phyloP scores from a whole-genome alignment of 2,888 invertebrate species.

The Conistra vaccinii region DNA sequence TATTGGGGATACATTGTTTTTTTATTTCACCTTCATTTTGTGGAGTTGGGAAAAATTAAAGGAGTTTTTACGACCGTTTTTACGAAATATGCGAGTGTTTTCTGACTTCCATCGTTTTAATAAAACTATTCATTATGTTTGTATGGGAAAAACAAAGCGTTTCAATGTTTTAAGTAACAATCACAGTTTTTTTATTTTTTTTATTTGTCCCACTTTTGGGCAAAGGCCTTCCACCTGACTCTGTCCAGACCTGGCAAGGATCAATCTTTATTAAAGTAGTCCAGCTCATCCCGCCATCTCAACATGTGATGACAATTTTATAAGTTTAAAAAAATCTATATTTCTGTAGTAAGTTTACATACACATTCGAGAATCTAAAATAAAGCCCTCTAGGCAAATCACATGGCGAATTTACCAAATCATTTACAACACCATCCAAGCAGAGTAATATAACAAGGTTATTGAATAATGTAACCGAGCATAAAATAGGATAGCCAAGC shows the following conservation, averaged over 20 bases:
- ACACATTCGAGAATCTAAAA: neutral
- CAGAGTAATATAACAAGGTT: constrained; percentile 38
- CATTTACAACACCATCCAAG: constrained; percentile 29
- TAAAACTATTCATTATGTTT: too few species aligned
- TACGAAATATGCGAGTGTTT: neutral
- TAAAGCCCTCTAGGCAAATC: constrained; percentile 1
- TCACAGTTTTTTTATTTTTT: too few species aligned
- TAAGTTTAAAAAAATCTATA: neutral
- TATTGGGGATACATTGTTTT: constrained; percentile 27
- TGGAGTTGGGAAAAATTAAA: neutral
- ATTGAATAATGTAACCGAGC: constrained; percentile 53
- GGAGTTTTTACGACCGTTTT: constrained; percentile 1
- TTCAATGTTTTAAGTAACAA: too few species aligned
- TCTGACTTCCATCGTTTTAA: neutral
- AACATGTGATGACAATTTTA: too few species aligned
- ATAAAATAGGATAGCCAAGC: constrained; percentile 44
- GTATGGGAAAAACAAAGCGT: too few species aligned
- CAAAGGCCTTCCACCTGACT: too few species aligned
- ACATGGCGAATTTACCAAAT: constrained; percentile 33
- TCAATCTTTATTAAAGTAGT: too few species aligned
- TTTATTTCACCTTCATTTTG: constrained; percentile 20
- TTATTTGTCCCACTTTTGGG: too few species aligned
- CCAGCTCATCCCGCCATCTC: too few species aligned
- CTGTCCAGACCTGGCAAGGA: too few species aligned
- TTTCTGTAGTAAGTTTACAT: neutral